Evolutionary conservation across 2,797 vertebrate genomes (phyloP).

Genomic region (Ctenopoma kingsleyae): DNA sequence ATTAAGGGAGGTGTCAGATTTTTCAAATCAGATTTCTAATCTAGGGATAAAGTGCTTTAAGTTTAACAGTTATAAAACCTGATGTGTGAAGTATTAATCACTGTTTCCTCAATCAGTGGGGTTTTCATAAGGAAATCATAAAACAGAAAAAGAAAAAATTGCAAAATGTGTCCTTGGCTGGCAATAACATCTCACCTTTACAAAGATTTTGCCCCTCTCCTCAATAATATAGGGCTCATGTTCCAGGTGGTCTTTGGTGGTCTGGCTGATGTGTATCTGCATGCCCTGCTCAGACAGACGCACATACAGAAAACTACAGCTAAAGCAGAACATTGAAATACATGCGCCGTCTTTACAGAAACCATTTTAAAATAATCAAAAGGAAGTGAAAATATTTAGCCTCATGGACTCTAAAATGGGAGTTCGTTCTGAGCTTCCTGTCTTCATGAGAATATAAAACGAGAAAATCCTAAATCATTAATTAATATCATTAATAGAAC

Average conservation of each 20-base stretch:
- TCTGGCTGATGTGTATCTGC: constrained; percentile 88
- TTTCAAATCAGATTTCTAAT: constrained; percentile 1
- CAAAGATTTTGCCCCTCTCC: constrained; percentile 85
- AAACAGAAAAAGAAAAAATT: neutral
- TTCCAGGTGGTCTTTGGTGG: constrained; percentile 85
- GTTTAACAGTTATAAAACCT: neutral
- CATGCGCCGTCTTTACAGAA: constrained; percentile 5
- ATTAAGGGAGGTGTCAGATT: neutral
- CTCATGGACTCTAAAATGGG: constrained; percentile 5
- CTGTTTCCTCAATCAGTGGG: neutral
- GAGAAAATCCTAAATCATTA: constrained; percentile 8
- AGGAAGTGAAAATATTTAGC: neutral
- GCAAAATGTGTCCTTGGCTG: neutral
- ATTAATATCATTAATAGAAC: too few species aligned
- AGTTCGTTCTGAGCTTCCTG: neutral
- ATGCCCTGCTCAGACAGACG: constrained; percentile 78
- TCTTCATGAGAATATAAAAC: neutral
- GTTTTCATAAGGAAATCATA: neutral
- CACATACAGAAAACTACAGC: constrained; percentile 37
- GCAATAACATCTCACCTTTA: constrained; percentile 70
- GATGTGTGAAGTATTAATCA: constrained; percentile 3
- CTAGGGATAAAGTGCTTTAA: neutral
- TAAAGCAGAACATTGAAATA: constrained; percentile 16
- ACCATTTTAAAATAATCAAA: neutral
- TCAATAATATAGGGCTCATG: constrained; percentile 86